A percentile compares a stretch with the other conserved stretches of the same genome.
Evolutionary conservation across 2,113 vertebrate species (phyloP).

Genomic region (Gadus chalcogrammus): DNA sequence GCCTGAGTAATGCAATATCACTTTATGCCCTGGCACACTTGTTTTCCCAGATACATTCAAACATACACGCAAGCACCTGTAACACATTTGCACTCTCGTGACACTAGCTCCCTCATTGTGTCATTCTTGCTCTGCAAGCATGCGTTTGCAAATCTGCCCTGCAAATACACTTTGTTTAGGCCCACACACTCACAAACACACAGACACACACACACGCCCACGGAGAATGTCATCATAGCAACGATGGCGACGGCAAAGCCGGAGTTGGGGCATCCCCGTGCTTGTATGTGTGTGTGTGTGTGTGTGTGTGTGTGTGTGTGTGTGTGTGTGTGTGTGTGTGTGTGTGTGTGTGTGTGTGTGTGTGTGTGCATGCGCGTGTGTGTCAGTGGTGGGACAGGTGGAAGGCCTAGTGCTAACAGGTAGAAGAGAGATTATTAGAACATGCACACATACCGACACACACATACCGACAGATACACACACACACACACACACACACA

Average conservation of each 20-base stretch:
- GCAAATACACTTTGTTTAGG: background rate
- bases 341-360: slow-evolving; percentile 48
- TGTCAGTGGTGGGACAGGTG: slow-evolving; percentile 53
- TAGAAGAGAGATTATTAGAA: slow-evolving; percentile 65
- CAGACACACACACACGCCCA: slow-evolving; percentile 22
- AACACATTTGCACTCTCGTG: background rate
- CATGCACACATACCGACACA: slow-evolving; percentile 13
- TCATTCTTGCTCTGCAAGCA: background rate
- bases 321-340: slow-evolving; percentile 41
- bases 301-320: slow-evolving; percentile 42
- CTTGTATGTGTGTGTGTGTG: slow-evolving; percentile 48
- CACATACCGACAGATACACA: slow-evolving; percentile 27
- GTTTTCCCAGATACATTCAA: slow-evolving; percentile 9
- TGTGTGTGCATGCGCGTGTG: slow-evolving; percentile 39
- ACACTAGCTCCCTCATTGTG: background rate
- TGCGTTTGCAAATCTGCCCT: no score
- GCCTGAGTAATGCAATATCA: slow-evolving; percentile 56
- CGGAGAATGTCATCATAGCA: slow-evolving; percentile 52
- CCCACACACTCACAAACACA: background rate
- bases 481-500: slow-evolving; percentile 31
- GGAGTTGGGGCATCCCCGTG: slow-evolving; percentile 1
- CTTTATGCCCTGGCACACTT: slow-evolving; percentile 9
- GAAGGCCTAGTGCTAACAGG: slow-evolving; percentile 51
- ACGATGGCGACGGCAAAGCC: slow-evolving; percentile 65
- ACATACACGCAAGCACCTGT: background rate